Conservation (phyloP, 37 sponge, comb jelly and placozoan species). For the Oscarella lobularis region DNA sequence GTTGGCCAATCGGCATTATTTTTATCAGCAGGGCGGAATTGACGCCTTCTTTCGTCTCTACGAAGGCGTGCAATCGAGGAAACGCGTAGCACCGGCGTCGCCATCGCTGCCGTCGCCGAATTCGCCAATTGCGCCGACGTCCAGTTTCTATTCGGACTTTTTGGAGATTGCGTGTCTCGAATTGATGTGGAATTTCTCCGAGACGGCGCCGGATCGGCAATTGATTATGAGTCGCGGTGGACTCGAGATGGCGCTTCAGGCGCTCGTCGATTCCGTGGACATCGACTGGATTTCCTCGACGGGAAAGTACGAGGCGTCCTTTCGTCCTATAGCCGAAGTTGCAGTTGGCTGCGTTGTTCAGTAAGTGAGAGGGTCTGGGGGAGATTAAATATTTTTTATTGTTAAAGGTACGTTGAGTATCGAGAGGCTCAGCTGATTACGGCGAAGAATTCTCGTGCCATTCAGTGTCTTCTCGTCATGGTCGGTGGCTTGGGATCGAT, state of each 20-base stretch:
- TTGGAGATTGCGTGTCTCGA: neutral
- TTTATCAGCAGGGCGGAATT: neutral
- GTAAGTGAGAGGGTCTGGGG: neutral
- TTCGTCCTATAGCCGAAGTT: neutral
- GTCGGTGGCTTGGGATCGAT: too few relatives aligned
- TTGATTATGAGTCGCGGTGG: neutral
- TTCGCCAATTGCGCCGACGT: too few relatives aligned
- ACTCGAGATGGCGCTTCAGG: neutral
- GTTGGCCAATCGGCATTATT: neutral
- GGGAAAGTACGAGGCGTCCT: too few relatives aligned
- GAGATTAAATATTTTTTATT: neutral
- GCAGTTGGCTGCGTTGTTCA: neutral
- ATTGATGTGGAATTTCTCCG: neutral
- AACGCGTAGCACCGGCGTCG: neutral
- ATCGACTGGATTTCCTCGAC: neutral
- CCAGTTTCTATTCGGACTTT: neutral
- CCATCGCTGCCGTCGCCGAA: too few relatives aligned
- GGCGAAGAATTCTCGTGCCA: neutral
- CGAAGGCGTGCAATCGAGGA: neutral
- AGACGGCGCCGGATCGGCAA: neutral
- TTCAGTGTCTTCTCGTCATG: neutral
- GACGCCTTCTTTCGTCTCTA: neutral
- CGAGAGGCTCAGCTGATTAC: neutral
- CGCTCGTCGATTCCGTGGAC: neutral
- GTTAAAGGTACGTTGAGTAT: neutral